Conservation (phyloP, 1,140 invertebrate genomes). For the Zaprionus taronus region DNA sequence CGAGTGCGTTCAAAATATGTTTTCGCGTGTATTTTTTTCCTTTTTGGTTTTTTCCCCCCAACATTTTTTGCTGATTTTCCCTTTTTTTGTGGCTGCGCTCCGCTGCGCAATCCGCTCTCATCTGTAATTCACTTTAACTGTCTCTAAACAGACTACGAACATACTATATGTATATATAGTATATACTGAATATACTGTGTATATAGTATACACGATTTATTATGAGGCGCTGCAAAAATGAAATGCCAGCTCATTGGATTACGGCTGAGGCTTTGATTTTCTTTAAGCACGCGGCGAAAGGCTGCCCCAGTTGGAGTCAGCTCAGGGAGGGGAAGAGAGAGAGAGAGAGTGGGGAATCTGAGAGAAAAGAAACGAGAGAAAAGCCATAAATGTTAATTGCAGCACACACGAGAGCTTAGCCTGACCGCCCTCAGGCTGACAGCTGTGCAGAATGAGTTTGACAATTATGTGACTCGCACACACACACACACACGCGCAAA, state of each 20-base stretch:
- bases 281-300: slow-evolving; percentile 36
- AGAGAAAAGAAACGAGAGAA: slow-evolving; percentile 34
- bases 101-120: slow-evolving; percentile 53
- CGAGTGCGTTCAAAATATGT: neutral
- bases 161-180: slow-evolving; percentile 28
- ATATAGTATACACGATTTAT: slow-evolving; percentile 57
- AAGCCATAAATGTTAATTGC: slow-evolving; percentile 82
- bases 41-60: slow-evolving; percentile 3
- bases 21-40: slow-evolving; percentile 8
- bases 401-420: slow-evolving; percentile 35
- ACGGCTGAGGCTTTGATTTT: slow-evolving; percentile 71
- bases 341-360: neutral
- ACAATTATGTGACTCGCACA: slow-evolving; percentile 67
- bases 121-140: slow-evolving; percentile 79
- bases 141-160: slow-evolving; percentile 26
- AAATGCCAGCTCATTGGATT: slow-evolving; percentile 73
- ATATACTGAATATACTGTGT: slow-evolving; percentile 27
- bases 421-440: slow-evolving; percentile 42
- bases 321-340: neutral
- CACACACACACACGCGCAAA: slow-evolving; percentile 15
- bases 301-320: neutral
- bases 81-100: slow-evolving; percentile 57
- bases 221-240: slow-evolving; percentile 55
- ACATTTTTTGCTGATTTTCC: slow-evolving; percentile 40
- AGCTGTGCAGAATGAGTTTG: slow-evolving; percentile 60